Conservation (phyloP, 2,888 invertebrate genomes). For the Cephus pulcher region DNA sequence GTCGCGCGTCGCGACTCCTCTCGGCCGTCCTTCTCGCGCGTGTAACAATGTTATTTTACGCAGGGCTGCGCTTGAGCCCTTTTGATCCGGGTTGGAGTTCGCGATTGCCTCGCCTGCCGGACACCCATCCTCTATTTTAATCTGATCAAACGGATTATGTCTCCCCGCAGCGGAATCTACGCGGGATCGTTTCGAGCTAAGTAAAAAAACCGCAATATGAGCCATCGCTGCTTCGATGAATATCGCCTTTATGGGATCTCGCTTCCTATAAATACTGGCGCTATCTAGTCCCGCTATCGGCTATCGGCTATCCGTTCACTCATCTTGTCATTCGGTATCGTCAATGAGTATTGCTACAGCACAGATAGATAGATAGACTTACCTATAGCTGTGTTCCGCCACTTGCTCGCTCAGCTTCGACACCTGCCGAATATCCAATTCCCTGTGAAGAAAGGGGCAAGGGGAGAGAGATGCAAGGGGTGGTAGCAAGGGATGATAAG, state of each 20-base stretch:
- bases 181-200: slow-evolving; percentile 9
- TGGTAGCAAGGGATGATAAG: no score
- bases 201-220: slow-evolving; percentile 24
- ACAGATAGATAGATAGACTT: no score
- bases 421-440: not conserved
- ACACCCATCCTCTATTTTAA: slow-evolving; percentile 45
- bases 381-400: no score
- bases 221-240: slow-evolving; percentile 12
- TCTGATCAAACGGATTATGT: slow-evolving; percentile 66
- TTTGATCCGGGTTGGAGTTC: slow-evolving; percentile 57
- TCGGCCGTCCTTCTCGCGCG: slow-evolving; percentile 29
- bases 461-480: not conserved
- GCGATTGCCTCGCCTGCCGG: slow-evolving; percentile 40
- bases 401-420: not conserved
- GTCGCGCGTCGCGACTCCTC: slow-evolving; percentile 24
- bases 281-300: slow-evolving; percentile 8
- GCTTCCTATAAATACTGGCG: slow-evolving; percentile 17
- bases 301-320: slow-evolving; percentile 11
- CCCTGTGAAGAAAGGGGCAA: no score
- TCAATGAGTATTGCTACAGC: no score
- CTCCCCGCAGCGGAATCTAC: slow-evolving; percentile 23
- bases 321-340: no score
- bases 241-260: slow-evolving; percentile 7
- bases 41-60: slow-evolving; percentile 66
- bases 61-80: slow-evolving; percentile 65